These are phyloP conservation scores for Synergus itoensis DNA, from an alignment of 2,888 invertebrate species.

Conservation along the genomic window DNA sequence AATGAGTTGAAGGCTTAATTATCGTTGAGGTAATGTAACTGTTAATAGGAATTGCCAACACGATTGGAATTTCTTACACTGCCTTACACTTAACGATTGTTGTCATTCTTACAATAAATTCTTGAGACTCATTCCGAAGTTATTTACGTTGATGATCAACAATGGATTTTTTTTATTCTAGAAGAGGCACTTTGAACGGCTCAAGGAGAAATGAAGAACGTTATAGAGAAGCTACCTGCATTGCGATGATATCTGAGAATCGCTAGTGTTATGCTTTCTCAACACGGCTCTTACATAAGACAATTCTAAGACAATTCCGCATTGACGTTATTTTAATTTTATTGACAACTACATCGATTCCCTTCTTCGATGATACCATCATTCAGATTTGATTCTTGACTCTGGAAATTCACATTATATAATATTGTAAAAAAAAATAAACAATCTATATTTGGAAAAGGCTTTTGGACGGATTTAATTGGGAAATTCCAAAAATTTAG, in stretches of 20 bases:
- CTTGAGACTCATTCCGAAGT: constrained; percentile 11
- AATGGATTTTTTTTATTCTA: neutral
- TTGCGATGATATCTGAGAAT: constrained; percentile 58
- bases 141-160: constrained; percentile 33
- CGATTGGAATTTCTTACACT: constrained; percentile 6
- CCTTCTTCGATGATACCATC: neutral
- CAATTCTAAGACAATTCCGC: constrained; percentile 27
- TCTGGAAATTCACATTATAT: neutral
- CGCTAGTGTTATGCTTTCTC: constrained; percentile 73
- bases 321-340: constrained; percentile 23
- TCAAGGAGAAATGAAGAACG: constrained; percentile 52
- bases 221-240: constrained; percentile 51
- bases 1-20: constrained; percentile 1
- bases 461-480: too few relatives aligned
- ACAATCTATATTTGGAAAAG: neutral
- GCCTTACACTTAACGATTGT: neutral
- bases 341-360: neutral
- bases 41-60: constrained; percentile 9
- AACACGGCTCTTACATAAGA: constrained; percentile 61
- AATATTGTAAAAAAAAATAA: neutral
- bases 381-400: neutral
- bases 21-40: constrained; percentile 13
- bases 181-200: constrained; percentile 36
- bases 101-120: constrained; percentile 24
- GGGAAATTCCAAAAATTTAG: too few relatives aligned